These are phyloP conservation scores for Glyptemys insculpta DNA, from an alignment of 2,797 vertebrate species.

Conservation along the genomic window DNA sequence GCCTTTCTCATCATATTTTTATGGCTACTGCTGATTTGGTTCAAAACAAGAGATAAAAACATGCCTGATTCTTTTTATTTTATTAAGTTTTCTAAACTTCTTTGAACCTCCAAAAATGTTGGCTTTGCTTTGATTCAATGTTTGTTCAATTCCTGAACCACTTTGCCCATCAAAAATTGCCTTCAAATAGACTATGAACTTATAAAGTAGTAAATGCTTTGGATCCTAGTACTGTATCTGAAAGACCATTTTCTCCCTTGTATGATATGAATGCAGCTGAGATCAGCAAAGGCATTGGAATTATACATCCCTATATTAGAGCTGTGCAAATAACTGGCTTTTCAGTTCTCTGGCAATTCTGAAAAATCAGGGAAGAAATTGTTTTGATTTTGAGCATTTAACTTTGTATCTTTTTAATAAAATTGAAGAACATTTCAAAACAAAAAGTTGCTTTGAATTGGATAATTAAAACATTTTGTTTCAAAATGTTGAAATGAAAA, in stretches of 20 bases:
- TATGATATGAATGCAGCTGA: background rate
- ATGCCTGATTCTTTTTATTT: background rate
- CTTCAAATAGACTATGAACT: background rate
- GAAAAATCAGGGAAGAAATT: no score
- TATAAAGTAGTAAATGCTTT: background rate
- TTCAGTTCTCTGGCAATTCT: no score
- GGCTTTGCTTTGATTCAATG: background rate
- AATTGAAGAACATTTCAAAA: background rate
- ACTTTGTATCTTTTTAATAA: background rate
- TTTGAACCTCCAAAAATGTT: background rate
- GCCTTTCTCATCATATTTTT: background rate
- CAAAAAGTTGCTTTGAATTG: background rate
- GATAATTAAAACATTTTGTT: background rate
- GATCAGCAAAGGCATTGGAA: background rate
- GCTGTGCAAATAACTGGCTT: no score
- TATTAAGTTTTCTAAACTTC: background rate
- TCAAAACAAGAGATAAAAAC: background rate
- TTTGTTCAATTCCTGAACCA: background rate
- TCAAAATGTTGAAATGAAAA: background rate
- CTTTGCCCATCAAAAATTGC: background rate
- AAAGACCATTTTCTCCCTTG: no score
- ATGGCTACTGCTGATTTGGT: background rate
- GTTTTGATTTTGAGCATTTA: background rate
- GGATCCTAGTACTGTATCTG: background rate
- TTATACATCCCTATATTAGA: no score